These are phyloP conservation scores for Siniperca obscura DNA, from an alignment of 2,797 vertebrate genomes.

Conservation along the genomic window DNA sequence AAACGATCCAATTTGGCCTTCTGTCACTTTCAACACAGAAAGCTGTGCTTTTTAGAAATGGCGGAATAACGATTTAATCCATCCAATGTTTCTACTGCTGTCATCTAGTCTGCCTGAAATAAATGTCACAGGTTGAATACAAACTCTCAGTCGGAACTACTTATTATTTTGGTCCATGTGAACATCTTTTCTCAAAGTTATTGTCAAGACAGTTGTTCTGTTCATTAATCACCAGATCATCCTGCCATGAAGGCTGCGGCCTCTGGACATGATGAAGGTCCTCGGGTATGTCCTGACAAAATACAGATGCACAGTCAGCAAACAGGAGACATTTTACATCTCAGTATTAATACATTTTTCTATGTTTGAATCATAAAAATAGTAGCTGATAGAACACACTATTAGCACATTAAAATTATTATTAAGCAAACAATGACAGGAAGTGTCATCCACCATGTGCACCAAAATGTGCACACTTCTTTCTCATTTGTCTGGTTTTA, in stretches of 20 bases:
- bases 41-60: conserved; percentile 17
- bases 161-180: conserved; percentile 13
- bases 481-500: conserved; percentile 23
- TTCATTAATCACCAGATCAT: conserved; percentile 83
- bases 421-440: conserved; percentile 22
- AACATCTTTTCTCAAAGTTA: conserved; percentile 14
- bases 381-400: neutral
- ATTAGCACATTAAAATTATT: conserved; percentile 1
- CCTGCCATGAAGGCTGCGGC: conserved; percentile 81
- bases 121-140: conserved; percentile 24
- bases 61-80: conserved; percentile 29
- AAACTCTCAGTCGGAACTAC: conserved; percentile 12
- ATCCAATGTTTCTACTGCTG: conserved; percentile 1
- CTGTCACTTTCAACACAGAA: conserved; percentile 14
- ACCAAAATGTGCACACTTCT: neutral
- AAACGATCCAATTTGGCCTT: conserved; percentile 25
- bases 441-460: neutral
- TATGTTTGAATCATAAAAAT: conserved; percentile 5
- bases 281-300: conserved; percentile 75
- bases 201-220: conserved; percentile 39
- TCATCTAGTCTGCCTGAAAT: conserved; percentile 22
- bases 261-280: conserved; percentile 79
- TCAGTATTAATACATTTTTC: neutral
- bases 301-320: conserved; percentile 36
- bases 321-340: conserved; percentile 21